Base-by-base conservation (phyloP, 2,113 vertebrate species). In the Chlamydotis undulata region DNA sequence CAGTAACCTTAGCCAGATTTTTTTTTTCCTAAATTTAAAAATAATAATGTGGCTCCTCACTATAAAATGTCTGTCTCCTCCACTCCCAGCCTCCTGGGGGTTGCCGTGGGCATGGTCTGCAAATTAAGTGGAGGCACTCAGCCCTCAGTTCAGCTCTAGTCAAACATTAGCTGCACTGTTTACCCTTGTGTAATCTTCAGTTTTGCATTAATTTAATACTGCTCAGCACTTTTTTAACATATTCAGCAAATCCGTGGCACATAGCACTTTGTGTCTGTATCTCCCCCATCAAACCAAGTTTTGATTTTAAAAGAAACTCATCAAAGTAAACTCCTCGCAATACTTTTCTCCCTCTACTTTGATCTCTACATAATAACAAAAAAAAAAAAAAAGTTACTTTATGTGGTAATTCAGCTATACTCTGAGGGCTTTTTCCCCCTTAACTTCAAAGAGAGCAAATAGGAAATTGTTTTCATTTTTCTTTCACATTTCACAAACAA, bases 111-210 rank as follows among this genome's bases (percentile, higher is more conserved):
- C 91, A 88, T 96, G 94, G 97, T 96, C 96, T 97, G 89, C 96
- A 97, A 97, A 96, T 97, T 96, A 94, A 96, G 92, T 79, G 81
- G 93, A 97, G 93, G 97, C 89, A 94, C 76, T 97, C 84, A 96
- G 84, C 89, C 95, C 95, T 97, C 93, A 45, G 91, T 92, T 97
- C 93, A 86, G 95, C 89, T 95, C 95, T 93, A 97, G 96, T 97
- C 97, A 98, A 96, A 98, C 96, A 97, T 98, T 96, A 97, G 94
- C 97, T 94, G 57, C 94, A 97, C 57, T 96, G 96, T 98, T 98
- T 98, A 98, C 96, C 91, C 97, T 97, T 94, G 97, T 97, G 97
- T 97, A 98, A 98, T 98, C 97, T 97, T 97, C 93, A 95, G 92
- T 96, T 98, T 95, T 98, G 97, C 96, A 96, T 98, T 97, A 96